Evolutionary conservation across 2,888 invertebrate genomes (phyloP).

Genomic region (Scaptomyza caliginosa): DNA sequence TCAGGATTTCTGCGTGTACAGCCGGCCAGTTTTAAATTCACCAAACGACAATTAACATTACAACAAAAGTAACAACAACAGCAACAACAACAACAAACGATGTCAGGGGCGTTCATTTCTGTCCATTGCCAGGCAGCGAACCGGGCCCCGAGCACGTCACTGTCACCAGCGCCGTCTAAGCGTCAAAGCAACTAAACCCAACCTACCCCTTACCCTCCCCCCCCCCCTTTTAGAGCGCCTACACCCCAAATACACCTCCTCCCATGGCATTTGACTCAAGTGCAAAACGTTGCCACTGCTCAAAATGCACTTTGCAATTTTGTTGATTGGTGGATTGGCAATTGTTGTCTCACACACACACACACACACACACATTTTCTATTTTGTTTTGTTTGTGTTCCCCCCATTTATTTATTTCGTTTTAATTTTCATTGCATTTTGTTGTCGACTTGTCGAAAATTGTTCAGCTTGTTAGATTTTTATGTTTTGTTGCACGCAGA

Average conservation of each 20-base stretch:
- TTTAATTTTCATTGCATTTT: constrained; percentile 59
- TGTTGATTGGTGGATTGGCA: constrained; percentile 69
- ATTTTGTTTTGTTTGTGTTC: constrained; percentile 3
- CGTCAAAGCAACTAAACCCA: constrained; percentile 29
- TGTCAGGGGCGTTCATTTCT: constrained; percentile 79
- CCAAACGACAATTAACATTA: constrained; percentile 75
- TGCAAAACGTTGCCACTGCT: constrained; percentile 76
- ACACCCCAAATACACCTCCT: neutral
- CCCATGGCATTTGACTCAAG: constrained; percentile 49
- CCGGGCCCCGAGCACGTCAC: constrained; percentile 72
- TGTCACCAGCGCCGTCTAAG: constrained; percentile 62
- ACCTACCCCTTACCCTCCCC: neutral
- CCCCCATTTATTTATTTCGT: constrained; percentile 32
- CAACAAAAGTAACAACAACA: constrained; percentile 54
- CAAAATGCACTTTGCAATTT: constrained; percentile 78
- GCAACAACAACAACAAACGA: constrained; percentile 68
- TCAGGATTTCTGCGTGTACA: constrained; percentile 78
- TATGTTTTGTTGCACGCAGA: constrained; percentile 48
- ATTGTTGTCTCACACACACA: constrained; percentile 56
- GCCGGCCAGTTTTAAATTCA: constrained; percentile 47
- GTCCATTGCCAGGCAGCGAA: constrained; percentile 74
- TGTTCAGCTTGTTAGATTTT: constrained; percentile 32
- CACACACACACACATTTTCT: neutral
- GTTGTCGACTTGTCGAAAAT: constrained; percentile 63
- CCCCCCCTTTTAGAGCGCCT: neutral